Evolutionary conservation across 2,888 invertebrate genomes (phyloP), one percentile per base, ranked within the genome.

Genomic region (Synergus japonicus): DNA sequence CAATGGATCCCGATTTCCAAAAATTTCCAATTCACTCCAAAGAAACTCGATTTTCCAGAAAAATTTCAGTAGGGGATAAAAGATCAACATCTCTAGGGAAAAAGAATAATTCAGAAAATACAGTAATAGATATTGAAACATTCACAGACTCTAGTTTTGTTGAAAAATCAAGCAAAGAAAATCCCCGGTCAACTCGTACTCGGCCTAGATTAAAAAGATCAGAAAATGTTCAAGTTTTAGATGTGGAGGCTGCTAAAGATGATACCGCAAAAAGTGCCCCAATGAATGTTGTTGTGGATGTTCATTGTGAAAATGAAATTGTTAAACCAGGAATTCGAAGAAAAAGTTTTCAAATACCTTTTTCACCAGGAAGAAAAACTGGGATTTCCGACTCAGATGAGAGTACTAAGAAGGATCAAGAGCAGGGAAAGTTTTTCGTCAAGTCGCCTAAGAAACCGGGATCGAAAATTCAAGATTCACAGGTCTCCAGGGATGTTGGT

Each of bases 201-300:
- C 82, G 76, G 46, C 65, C 77, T 12, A 79, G 0, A 12, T 49
- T 78, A 15, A 78, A 69, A 69, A 77, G 76, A 73, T 76, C 65
- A 4, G 13, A 41, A 10, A 80, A 83, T n/a, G 54, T 66, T 4
- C 60, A n/a, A 4, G 80, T 81, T 77, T 18, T 79, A 0, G 82
- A 84, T 2, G 76, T 82, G 0, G 84, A 84, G 43, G 54, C 67
- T 44, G 81, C 78, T 37, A 80, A 84, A 22, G 80, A 81, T 67
- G 82, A 81, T 43, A 43, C 67, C 43, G 63, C 60, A 76, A 82
- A 81, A 54, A 77, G 78, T 37, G 8, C n/a, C 12, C 54, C 76
- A 10, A 41, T 89, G 67, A 85, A 88, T 43, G 87, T 90, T 7
- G 82, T 89, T 15, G 90, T 86, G 3, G 90, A 90, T 58, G 85